These are phyloP conservation scores for Dioctria rufipes DNA, from an alignment of 2,888 invertebrate species.

Conservation along the genomic window DNA sequence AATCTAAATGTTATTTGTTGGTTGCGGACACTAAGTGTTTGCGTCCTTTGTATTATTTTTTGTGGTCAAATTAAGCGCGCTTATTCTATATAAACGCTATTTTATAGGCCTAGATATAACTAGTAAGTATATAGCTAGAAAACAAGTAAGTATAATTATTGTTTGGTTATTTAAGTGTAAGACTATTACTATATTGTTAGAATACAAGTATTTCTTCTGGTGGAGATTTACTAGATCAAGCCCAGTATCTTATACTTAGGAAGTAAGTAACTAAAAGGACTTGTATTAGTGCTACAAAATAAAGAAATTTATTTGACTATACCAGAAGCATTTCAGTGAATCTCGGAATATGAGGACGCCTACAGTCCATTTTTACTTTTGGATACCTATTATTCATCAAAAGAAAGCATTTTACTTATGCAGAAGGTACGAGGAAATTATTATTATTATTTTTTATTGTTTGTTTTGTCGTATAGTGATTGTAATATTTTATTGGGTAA, in stretches of 20 bases:
- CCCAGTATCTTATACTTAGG: background rate
- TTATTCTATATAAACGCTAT: background rate
- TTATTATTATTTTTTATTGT: too few species aligned
- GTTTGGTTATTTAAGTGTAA: background rate
- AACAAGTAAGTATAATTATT: too few species aligned
- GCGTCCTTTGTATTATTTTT: constrained; percentile 39
- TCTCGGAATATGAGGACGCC: too few species aligned
- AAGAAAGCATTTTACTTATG: too few species aligned
- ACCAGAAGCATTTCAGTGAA: background rate
- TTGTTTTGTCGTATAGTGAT: too few species aligned
- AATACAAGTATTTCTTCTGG: too few species aligned
- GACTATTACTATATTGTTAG: too few species aligned
- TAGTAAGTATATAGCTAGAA: background rate
- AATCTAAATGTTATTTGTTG: constrained; percentile 13
- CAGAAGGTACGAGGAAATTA: too few species aligned
- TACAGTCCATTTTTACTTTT: too few species aligned
- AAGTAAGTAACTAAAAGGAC: background rate
- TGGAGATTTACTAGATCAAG: too few species aligned
- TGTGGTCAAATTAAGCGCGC: background rate
- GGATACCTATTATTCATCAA: too few species aligned
- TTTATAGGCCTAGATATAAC: constrained; percentile 1
- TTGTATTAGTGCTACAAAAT: constrained; percentile 31
- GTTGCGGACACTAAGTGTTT: constrained; percentile 41
- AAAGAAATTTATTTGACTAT: constrained; percentile 37
- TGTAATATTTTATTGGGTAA: too few species aligned